Evolutionary conservation across 2,888 invertebrate species (phyloP), one percentile per base, ranked within the genome.

Genomic region (Drosophila prolongata): DNA sequence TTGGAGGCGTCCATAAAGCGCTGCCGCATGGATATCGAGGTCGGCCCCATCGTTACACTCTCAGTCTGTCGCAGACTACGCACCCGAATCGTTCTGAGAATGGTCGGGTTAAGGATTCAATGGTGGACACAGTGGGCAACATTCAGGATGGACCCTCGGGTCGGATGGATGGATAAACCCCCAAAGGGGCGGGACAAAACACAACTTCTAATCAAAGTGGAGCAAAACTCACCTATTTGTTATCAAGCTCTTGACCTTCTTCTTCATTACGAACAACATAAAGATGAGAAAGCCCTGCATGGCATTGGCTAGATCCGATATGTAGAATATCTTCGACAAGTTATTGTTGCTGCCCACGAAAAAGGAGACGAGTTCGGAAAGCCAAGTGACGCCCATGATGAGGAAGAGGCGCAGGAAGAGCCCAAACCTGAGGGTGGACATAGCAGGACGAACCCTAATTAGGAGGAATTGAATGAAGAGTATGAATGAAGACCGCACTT

Each of bases 361-460:
- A 93, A 95, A 96, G 44, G 96, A 96, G 66, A 97, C 92, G 53
- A 96, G 94, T 90, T 97, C 97, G 92, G 95, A 94, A 0, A 94
- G 93, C 97, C 97, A 97, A 88, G 96, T 97, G 16, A 96, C 95
- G 0, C 97, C 97, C 96, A 97, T 97, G 30, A 97, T 96, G 79
- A 97, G 93, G 90, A 97, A 95, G 40, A 97, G 92, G 88, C 97
- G 96, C 81, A 97, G 87, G 90, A 97, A 97, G 3, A 97, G 93
- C 34, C 95, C 95, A 90, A 96, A 96, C 92, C 97, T 97, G 19
- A 38, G 54, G 10, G 19, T 27, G 24, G 38, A 37, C 13, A 34
- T 34, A 16, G 44, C 3, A 30, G 40, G 60, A 40, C 49, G 40
- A 40, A 8, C 27, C 19, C 46, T 47, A 19, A 49, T 61, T 30